Base-by-base conservation (phyloP, 2,888 invertebrate genomes). In the Drosophila colorata region DNA sequence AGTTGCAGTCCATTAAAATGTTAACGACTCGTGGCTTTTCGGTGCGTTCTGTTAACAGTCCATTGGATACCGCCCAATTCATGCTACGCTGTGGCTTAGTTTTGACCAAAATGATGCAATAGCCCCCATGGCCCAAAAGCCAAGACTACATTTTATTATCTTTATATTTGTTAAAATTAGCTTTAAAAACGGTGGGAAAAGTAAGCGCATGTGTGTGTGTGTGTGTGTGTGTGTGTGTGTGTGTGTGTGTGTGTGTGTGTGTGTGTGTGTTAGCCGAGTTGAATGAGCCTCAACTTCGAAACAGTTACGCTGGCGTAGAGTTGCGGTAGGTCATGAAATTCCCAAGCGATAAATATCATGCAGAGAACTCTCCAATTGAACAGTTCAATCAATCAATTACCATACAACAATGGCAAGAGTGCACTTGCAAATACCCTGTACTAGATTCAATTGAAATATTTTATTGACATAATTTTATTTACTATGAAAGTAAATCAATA, bases 161-260 rank as follows among this genome's bases (percentile, higher is more conserved):
- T 38, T 58, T 38, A 23, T 25, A 58, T 49, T 38, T 33, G 46
- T 51, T 51, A 55, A 64, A 69, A 72, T 74, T 52, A 69, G 51
- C 69, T 55, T 43, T 49, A 41, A 49, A 46, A 37, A 56, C 44
- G 52, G 38, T 56, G 55, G 31, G 20, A 55, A 71, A 43, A 33
- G 11, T 16, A 9, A 16, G 16, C 14, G 13, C 16, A 4, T 4
- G 13, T 20, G 28, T 20, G 40, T n/a, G 5, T n/a, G 18, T 18
- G 16, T 37, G 14, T 37, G 23, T 47, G 16, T 5, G 8, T 49
- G 23, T 23, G n/a, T 28, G 25, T 28, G 16, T n/a, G 9, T n/a
- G n/a, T n/a, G n/a, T 4, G 13, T 20, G 28, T 20, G 40, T n/a
- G 5, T n/a, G 18, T 18, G 16, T 37, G 14, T 37, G 23, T 47